A percentile compares a stretch with the other conserved stretches of the same genome.
phyloP scores from a whole-genome alignment of 2,797 vertebrate species.

The Kryptopterus vitreolus region DNA sequence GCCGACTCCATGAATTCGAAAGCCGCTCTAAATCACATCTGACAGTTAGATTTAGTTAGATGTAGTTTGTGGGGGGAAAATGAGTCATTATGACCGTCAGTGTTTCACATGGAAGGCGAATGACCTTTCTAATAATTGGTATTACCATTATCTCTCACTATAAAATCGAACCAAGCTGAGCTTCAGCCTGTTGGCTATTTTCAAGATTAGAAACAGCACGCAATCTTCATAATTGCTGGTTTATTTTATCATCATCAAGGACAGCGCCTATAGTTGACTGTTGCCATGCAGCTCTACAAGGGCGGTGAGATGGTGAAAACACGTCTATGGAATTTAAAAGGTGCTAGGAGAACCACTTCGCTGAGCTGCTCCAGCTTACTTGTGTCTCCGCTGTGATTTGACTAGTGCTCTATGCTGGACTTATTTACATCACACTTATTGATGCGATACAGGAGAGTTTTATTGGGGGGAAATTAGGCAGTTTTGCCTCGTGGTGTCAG shows the following conservation, averaged over 20 bases:
- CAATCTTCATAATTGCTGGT: background rate
- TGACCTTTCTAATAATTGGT: background rate
- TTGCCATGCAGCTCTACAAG: conserved; percentile 8
- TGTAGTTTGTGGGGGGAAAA: background rate
- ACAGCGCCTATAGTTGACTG: background rate
- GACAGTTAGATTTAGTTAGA: background rate
- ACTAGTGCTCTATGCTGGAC: background rate
- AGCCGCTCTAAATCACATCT: background rate
- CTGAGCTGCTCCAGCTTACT: background rate
- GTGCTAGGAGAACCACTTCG: background rate
- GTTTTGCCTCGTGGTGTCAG: background rate
- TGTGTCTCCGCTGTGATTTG: background rate
- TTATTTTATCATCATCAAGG: background rate
- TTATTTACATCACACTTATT: background rate
- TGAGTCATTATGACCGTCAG: background rate
- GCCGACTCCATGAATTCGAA: too few relatives aligned
- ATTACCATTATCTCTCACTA: too few relatives aligned
- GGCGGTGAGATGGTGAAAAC: background rate
- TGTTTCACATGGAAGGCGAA: background rate
- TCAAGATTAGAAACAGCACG: background rate
- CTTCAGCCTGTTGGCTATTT: background rate
- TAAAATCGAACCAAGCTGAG: background rate
- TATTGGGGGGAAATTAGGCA: background rate
- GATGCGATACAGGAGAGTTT: background rate
- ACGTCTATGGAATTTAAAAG: background rate